phyloP scores from a whole-genome alignment of 2,113 vertebrate genomes.

The Acrocephalus arundinaceus region DNA sequence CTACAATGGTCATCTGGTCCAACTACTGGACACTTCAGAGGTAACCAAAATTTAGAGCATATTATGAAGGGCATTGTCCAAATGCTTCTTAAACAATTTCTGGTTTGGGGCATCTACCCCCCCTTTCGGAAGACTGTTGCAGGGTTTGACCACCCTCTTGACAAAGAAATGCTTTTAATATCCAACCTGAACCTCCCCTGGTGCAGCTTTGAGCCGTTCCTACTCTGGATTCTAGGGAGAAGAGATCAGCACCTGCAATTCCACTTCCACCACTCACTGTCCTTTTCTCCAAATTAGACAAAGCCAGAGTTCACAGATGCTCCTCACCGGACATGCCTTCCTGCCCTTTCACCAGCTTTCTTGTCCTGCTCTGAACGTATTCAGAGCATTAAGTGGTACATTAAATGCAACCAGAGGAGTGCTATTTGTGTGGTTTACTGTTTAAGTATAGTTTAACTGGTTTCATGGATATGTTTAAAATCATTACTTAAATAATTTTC shows the following conservation, averaged over 20 bases:
- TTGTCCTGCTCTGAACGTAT: neutral
- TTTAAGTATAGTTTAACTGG: neutral
- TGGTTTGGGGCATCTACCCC: accelerated
- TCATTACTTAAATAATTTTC: neutral
- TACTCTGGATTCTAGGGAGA: neutral
- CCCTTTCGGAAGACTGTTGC: neutral
- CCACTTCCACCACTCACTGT: neutral
- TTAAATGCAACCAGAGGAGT: neutral
- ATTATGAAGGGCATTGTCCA: neutral
- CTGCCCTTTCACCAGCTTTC: neutral
- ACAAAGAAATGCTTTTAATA: neutral
- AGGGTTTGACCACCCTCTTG: neutral
- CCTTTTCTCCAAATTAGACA: neutral
- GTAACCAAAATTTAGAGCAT: neutral
- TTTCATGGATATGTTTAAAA: neutral
- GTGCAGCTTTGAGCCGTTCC: accelerated
- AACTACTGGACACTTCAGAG: neutral
- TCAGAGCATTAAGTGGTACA: neutral
- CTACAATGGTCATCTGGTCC: accelerated
- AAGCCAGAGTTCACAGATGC: accelerated
- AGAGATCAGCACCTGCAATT: neutral
- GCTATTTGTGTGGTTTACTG: neutral
- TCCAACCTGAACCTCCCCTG: neutral
- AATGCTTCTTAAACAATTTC: neutral
- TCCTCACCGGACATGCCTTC: neutral